Evolutionary conservation across 2,797 vertebrate species (phyloP).

Genomic region (Gadopsis marmoratus): DNA sequence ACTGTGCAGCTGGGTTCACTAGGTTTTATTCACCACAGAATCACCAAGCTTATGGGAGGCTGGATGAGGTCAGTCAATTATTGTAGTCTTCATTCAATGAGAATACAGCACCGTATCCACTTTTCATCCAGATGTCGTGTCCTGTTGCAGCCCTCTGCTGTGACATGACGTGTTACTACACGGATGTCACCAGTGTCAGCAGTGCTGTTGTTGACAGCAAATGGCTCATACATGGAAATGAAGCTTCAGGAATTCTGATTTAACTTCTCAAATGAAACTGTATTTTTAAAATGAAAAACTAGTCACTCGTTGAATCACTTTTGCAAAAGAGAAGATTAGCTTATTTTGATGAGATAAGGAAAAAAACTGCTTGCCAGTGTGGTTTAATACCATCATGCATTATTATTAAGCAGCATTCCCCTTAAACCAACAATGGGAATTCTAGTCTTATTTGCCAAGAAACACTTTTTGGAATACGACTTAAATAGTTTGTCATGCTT

Average conservation of each 20-base stretch:
- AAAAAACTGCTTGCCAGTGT: background rate
- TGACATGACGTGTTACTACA: background rate
- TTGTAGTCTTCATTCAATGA: too few species aligned
- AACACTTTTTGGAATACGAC: too few species aligned
- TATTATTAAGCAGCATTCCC: background rate
- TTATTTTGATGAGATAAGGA: background rate
- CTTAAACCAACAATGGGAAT: background rate
- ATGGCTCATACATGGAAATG: background rate
- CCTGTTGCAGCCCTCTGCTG: background rate
- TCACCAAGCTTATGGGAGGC: too few species aligned
- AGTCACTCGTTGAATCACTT: background rate
- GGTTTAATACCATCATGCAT: background rate
- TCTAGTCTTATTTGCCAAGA: background rate
- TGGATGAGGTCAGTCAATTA: too few species aligned
- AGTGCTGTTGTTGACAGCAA: background rate
- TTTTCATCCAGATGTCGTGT: background rate
- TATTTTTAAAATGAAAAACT: background rate
- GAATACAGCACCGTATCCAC: too few species aligned
- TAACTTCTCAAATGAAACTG: background rate
- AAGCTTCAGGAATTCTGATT: background rate
- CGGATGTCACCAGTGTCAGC: constrained; percentile 19
- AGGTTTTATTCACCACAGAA: too few species aligned
- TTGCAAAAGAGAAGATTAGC: background rate
- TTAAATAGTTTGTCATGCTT: background rate
- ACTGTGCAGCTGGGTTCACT: too few species aligned